These are phyloP conservation scores for Sarcophaga caerulescens DNA, from an alignment of 2,888 invertebrate species.

Conservation along the genomic window DNA sequence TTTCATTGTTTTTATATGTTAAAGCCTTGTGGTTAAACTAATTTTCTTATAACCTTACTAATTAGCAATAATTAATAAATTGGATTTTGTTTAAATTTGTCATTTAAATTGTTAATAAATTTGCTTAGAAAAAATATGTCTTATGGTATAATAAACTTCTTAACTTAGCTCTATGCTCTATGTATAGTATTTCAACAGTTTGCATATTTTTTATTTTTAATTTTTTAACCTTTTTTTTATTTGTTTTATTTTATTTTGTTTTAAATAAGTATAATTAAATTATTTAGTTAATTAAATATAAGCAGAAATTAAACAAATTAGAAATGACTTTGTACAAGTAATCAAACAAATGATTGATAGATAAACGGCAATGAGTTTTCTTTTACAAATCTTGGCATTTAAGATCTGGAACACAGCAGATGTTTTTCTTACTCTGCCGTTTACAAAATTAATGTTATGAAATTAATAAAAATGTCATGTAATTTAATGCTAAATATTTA, in stretches of 20 bases:
- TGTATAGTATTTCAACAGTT: constrained; percentile 7
- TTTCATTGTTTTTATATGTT: constrained; percentile 30
- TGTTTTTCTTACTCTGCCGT: too few relatives aligned
- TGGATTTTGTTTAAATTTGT: constrained; percentile 16
- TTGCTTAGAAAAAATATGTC: constrained; percentile 38
- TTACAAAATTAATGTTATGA: too few relatives aligned
- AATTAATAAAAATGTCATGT: neutral
- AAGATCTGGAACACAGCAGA: too few relatives aligned
- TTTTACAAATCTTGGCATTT: too few relatives aligned
- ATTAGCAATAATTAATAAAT: neutral
- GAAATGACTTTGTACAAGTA: constrained; percentile 62
- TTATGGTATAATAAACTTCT: constrained; percentile 23
- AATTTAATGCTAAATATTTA: neutral
- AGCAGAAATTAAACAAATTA: constrained; percentile 55
- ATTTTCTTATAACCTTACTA: neutral
- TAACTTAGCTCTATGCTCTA: neutral
- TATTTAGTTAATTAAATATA: neutral
- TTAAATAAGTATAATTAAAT: neutral
- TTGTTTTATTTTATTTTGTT: constrained; percentile 21
- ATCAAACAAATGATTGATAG: neutral
- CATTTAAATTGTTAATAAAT: constrained; percentile 52
- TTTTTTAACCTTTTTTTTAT: constrained; percentile 44
- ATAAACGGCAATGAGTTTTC: too few relatives aligned
- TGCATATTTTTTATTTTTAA: constrained; percentile 29
- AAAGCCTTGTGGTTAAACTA: constrained; percentile 53